These are phyloP conservation scores for Dendrocincla tyrannina DNA, from an alignment of 2,797 vertebrate species.

Conservation along the genomic window DNA sequence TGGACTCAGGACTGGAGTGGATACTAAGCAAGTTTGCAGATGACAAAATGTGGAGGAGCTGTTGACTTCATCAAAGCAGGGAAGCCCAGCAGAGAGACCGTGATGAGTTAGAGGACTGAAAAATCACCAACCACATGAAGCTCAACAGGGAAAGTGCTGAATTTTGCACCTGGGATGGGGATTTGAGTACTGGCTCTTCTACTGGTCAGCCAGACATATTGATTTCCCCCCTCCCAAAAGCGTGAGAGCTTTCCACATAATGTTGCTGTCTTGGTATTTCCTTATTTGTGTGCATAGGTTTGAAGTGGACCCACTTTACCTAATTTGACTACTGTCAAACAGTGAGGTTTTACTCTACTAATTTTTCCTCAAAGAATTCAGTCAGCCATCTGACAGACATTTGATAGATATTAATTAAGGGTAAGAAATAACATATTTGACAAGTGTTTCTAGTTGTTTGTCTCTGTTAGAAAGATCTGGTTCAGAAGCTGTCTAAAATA, in stretches of 20 bases:
- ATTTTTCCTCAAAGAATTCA: slow-evolving; percentile 21
- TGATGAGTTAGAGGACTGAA: background rate
- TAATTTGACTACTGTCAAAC: slow-evolving; percentile 27
- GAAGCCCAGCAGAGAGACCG: background rate
- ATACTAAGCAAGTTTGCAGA: background rate
- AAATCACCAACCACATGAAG: background rate
- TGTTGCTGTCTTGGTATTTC: background rate
- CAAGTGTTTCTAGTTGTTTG: slow-evolving; percentile 57
- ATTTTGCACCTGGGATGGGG: background rate
- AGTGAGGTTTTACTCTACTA: background rate
- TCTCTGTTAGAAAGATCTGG: slow-evolving; percentile 24
- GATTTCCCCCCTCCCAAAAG: background rate
- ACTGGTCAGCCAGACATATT: background rate
- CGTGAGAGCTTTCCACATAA: background rate
- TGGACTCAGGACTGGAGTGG: background rate
- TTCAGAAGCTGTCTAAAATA: slow-evolving; percentile 33
- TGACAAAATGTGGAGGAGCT: background rate
- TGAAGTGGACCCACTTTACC: background rate
- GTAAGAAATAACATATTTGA: slow-evolving; percentile 55
- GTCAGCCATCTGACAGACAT: slow-evolving; percentile 44
- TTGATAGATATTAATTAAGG: slow-evolving; percentile 59
- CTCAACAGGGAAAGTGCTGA: background rate
- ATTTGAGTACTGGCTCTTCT: background rate
- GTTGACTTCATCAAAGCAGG: background rate
- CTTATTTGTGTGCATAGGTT: background rate